Evolutionary conservation across 1,140 invertebrate genomes (phyloP).

Genomic region (Probaryconus sp.): DNA sequence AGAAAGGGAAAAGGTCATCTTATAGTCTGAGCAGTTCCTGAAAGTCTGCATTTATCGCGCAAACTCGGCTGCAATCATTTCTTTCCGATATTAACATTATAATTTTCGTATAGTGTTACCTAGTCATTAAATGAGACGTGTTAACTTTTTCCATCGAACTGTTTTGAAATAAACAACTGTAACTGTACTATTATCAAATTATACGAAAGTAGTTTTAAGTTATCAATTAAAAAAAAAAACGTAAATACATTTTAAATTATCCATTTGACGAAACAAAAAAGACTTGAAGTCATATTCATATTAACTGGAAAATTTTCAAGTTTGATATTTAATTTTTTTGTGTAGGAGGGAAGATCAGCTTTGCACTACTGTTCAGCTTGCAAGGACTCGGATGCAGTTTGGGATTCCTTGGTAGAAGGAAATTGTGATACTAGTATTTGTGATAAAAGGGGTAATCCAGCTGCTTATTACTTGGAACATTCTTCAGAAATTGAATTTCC

Average conservation of each 20-base stretch:
- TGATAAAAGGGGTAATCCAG: slow-evolving; percentile 83
- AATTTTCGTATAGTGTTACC: neutral
- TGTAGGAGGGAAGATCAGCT: slow-evolving; percentile 86
- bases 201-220: too few relatives aligned
- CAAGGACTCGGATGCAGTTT: slow-evolving; percentile 81
- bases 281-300: too few relatives aligned
- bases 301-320: too few relatives aligned
- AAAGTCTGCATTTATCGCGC: slow-evolving; percentile 48
- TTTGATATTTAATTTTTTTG: slow-evolving; percentile 7
- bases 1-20: slow-evolving; percentile 52
- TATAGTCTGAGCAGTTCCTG: slow-evolving; percentile 54
- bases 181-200: too few relatives aligned
- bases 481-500: slow-evolving; percentile 81
- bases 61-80: slow-evolving; percentile 27
- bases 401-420: slow-evolving; percentile 82
- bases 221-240: too few relatives aligned
- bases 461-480: slow-evolving; percentile 84
- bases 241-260: too few relatives aligned
- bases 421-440: slow-evolving; percentile 83
- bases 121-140: neutral
- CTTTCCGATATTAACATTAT: neutral
- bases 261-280: too few relatives aligned
- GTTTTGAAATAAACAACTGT: too few relatives aligned
- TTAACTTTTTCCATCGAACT: slow-evolving; percentile 6
- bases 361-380: slow-evolving; percentile 89